Evolutionary conservation across 2,888 invertebrate species (phyloP), one percentile per base, ranked within the genome.

Genomic region (Sipha maydis): DNA sequence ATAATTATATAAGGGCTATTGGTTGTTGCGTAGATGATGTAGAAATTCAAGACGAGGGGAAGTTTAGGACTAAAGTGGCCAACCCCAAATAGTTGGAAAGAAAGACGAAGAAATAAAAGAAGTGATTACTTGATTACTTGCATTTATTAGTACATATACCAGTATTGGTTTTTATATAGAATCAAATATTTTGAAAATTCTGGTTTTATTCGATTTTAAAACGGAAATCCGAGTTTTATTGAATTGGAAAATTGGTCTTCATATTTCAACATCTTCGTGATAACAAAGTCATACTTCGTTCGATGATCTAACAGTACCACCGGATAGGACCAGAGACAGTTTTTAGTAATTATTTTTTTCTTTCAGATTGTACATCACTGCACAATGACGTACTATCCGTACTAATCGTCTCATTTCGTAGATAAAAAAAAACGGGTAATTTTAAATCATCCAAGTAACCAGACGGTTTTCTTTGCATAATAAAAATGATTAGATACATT

Each of bases 291-390:
- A 82, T 82, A 67, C 17, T 31, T 21, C 56, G 21, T 61, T 38
- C 21, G 28, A 38, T 54, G 4, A 5, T 28, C 38, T 61, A 28
- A 76, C 84, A 76, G 38, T 61, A 4, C 28, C 38, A 61, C 38
- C 54, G 38, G n/a, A n/a, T 82, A 69, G 28, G 54, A 75, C 5
- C n/a, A 34, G 38, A 56, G 56, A 11, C 25, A 17, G 67, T 77
- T 84, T 84, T 76, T 84, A 61, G 76, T 84, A 19, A 71, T 83
- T 71, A 83, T 75, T 75, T 61, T 73, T 56, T 83, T 31, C 11
- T n/a, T 56, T 38, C 11, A 5, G n/a, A 34, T 73, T 8, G 19
- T 56, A 48, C 19, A 17, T 5, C 11, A 78, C 56, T 31, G 25
- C 31, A 31, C 56, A 28, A 25, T 78, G 31, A 17, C n/a, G 21